These are phyloP conservation scores for Pholis gunnellus DNA, from an alignment of 2,113 vertebrate genomes.

Conservation along the genomic window DNA sequence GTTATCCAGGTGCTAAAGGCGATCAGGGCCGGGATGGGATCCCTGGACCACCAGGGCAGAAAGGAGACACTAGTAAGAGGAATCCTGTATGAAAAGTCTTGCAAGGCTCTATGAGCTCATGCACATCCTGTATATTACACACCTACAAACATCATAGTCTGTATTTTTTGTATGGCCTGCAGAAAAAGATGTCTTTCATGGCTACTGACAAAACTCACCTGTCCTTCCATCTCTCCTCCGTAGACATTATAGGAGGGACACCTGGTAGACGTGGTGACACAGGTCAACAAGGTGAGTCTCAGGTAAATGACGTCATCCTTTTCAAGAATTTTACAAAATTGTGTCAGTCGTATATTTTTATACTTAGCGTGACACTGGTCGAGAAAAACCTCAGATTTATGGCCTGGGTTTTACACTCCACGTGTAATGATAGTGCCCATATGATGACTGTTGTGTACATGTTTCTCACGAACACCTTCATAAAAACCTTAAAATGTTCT, in stretches of 20 bases:
- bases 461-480: neutral
- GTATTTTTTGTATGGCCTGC: neutral
- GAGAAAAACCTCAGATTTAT: neutral
- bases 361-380: neutral
- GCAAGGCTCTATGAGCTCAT: neutral
- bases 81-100: slow-evolving; percentile 1
- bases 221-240: slow-evolving; percentile 7
- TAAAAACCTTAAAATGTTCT: neutral
- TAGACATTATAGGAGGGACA: slow-evolving; percentile 30
- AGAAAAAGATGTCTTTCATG: neutral
- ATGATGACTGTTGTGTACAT: neutral
- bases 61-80: slow-evolving; percentile 85
- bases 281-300: slow-evolving; percentile 72
- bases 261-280: slow-evolving; percentile 63
- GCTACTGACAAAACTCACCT: neutral
- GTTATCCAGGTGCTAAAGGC: slow-evolving; percentile 85
- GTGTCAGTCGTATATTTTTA: neutral
- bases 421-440: neutral
- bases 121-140: neutral
- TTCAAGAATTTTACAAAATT: neutral
- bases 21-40: slow-evolving; percentile 86
- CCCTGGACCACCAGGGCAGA: slow-evolving; percentile 86
- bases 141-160: neutral
- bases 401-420: neutral
- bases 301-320: slow-evolving; percentile 16